Evolutionary conservation across 2,888 invertebrate genomes (phyloP), one percentile per base, ranked within the genome.

Genomic region (Andricus quercusramuli): DNA sequence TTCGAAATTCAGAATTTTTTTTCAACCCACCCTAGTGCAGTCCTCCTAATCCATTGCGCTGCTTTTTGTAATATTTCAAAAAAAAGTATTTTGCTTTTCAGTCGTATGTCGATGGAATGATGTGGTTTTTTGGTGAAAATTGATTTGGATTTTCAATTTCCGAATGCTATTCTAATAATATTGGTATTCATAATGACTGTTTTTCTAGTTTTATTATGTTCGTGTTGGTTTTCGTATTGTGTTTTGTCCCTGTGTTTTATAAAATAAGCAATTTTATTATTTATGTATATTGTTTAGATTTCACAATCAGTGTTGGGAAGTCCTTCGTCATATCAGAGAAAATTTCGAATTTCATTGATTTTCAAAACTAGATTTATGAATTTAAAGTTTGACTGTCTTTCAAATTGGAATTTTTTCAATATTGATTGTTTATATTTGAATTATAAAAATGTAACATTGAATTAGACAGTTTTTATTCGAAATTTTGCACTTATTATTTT

Each of bases 41-140:
- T 79, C 51, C 47, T 22, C 22, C 59, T 22, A 1, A 59, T 22
- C 11, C 59, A 70, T 78, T 79, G 13, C 77, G 9, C 78, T 66
- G 37, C 74, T 74, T 74, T 70, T 56, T 29, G 22, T 22, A 17
- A 6, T 64, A 64, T 17, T 29, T 0, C 17, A 29, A 17, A 17
- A 3, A 15, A 22, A 0, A 8, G 13, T 17, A 17, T 15, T 15
- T 29, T 64, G 64, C 64, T 29, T 64, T 29, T 29, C 13, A 64
- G 15, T 29, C 17, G 1, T 64, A 64, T 64, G 15, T 17, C 17
- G 29, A 29, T 64, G 64, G 29, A 25, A 29, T 64, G 29, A 64
- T 25, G 25, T 64, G 64, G 64, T 62, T 25, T 62, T 15, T 3
- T 22, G 25, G 62, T 64, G 25, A 15, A 25, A 29, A 25, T 17